A percentile compares a stretch with the other conserved stretches of the same genome.
Evolutionary conservation across 2,888 invertebrate genomes (phyloP).

Genomic region (Cephus rjabovi): DNA sequence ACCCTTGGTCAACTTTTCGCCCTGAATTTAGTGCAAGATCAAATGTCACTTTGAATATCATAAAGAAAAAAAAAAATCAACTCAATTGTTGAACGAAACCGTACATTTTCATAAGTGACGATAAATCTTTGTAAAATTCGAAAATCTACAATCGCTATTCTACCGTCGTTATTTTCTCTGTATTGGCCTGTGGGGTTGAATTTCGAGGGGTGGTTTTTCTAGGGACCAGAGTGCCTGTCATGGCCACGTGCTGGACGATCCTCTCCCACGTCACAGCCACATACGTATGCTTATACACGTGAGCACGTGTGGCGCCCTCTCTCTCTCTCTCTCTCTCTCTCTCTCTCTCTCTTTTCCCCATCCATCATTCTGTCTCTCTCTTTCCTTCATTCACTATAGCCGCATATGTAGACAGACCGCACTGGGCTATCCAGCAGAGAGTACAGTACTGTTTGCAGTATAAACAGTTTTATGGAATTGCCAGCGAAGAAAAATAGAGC

Average conservation of each 20-base stretch:
- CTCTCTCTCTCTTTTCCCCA: constrained; percentile 24
- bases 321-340: constrained; percentile 19
- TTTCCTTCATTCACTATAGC: constrained; percentile 4
- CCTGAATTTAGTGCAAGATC: neutral
- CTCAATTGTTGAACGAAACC: no score
- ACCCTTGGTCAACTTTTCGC: neutral
- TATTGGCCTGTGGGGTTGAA: neutral
- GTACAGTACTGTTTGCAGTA: constrained; percentile 26
- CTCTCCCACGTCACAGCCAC: constrained; percentile 18
- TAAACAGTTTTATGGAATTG: constrained; percentile 28
- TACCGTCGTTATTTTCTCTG: neutral
- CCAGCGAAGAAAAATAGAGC: neutral
- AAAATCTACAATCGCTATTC: neutral
- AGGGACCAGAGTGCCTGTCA: constrained; percentile 42
- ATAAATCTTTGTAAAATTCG: neutral
- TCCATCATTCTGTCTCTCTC: constrained; percentile 17
- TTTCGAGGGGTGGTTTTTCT: neutral
- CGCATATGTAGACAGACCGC: constrained; percentile 19
- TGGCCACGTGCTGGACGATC: constrained; percentile 51
- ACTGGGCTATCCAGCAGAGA: constrained; percentile 16
- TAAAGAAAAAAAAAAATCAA: no score
- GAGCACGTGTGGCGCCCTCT: neutral
- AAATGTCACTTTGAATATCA: neutral
- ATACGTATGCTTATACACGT: neutral
- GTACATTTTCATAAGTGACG: no score